These are phyloP conservation scores for Leptarthrus brevirostris DNA, from an alignment of 2,888 invertebrate species.

Conservation along the genomic window DNA sequence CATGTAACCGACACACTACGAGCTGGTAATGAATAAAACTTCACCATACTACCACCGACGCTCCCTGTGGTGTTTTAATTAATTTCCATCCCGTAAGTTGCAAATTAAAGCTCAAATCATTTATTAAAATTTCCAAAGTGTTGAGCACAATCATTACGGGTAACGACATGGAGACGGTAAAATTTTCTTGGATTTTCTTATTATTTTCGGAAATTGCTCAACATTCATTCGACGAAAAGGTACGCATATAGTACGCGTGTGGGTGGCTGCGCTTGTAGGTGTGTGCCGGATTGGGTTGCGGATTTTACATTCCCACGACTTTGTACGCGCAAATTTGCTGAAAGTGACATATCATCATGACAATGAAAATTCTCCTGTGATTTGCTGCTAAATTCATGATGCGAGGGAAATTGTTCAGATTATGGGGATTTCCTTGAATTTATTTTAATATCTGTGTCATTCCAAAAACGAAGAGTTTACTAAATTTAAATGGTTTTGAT, in stretches of 20 bases:
- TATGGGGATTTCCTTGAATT: slow-evolving; percentile 21
- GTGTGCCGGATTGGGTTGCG: neutral
- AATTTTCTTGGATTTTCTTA: slow-evolving; percentile 40
- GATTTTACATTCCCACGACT: too few species aligned
- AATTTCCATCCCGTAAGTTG: slow-evolving; percentile 42
- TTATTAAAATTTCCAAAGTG: slow-evolving; percentile 46
- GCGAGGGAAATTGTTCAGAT: slow-evolving; percentile 25
- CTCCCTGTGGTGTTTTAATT: slow-evolving; percentile 40
- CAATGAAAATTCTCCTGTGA: slow-evolving; percentile 23
- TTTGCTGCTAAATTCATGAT: slow-evolving; percentile 15
- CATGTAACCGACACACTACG: neutral
- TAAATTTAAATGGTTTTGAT: too few species aligned
- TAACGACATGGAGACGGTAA: neutral
- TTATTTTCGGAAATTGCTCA: slow-evolving; percentile 47
- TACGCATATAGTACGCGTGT: neutral
- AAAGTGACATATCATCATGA: slow-evolving; percentile 35
- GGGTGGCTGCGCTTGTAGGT: neutral
- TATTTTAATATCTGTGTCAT: neutral
- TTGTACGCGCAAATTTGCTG: slow-evolving; percentile 27
- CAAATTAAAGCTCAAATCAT: slow-evolving; percentile 42
- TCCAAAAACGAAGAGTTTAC: too few species aligned
- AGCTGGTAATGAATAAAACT: slow-evolving; percentile 4
- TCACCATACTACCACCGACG: neutral
- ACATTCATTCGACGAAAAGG: neutral
- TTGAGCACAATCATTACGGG: slow-evolving; percentile 29